These are phyloP conservation scores for Rhabdophis nuchalis DNA, from an alignment of 2,797 vertebrate genomes.

Conservation along the genomic window DNA sequence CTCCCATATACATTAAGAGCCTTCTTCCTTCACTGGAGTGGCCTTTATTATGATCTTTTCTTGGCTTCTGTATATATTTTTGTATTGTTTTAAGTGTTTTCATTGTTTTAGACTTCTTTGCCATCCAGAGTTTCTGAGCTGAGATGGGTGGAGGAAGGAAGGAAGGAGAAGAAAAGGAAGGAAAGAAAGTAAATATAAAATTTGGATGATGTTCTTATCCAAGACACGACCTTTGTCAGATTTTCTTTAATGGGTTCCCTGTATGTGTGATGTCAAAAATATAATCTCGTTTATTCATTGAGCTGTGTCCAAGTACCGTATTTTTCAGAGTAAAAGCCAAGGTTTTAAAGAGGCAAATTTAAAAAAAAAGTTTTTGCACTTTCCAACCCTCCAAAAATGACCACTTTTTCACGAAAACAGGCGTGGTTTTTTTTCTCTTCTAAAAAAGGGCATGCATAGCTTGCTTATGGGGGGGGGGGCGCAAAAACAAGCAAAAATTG, in stretches of 20 bases:
- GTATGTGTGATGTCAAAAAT: slow-evolving; percentile 23
- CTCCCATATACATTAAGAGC: background rate
- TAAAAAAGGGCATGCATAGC: no score
- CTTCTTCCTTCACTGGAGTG: background rate
- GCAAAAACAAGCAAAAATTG: no score
- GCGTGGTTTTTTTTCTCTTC: no score
- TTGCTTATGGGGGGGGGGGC: no score
- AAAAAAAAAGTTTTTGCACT: no score
- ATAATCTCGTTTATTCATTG: slow-evolving; percentile 27
- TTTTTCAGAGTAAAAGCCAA: no score
- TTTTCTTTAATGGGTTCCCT: background rate
- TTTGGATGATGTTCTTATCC: background rate
- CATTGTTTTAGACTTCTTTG: background rate
- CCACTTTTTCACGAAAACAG: no score
- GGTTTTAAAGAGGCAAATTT: no score
- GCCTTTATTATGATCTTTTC: background rate
- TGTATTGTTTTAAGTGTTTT: background rate
- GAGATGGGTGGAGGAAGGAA: background rate
- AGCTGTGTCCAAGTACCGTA: slow-evolving; percentile 1
- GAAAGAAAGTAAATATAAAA: background rate
- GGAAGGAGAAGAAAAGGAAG: background rate
- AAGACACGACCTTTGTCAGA: background rate
- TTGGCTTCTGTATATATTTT: background rate
- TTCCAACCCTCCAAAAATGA: no score
- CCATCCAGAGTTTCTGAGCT: background rate